Conservation (phyloP, 2,113 vertebrate genomes). For the Acanthochromis polyacanthus region DNA sequence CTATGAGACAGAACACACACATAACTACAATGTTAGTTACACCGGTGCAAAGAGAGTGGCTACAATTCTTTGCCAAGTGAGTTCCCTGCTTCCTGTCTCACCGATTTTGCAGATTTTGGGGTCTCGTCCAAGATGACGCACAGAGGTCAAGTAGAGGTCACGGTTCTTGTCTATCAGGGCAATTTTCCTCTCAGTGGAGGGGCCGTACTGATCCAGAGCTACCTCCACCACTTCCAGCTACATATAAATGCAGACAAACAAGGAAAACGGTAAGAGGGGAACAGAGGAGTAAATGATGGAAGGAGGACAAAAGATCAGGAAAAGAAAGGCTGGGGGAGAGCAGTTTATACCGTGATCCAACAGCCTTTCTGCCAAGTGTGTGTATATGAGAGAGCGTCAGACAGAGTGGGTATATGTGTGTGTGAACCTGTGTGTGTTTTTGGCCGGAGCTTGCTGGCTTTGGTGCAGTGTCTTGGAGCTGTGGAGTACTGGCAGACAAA, state of each 20-base stretch:
- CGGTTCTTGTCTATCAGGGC: slow-evolving; percentile 97
- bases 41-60: neutral
- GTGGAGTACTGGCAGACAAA: slow-evolving; percentile 71
- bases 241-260: slow-evolving; percentile 31
- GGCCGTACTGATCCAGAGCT: slow-evolving; percentile 94
- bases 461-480: slow-evolving; percentile 73
- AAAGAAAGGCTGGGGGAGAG: slow-evolving; percentile 35
- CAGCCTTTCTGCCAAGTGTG: slow-evolving; percentile 33
- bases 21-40: neutral
- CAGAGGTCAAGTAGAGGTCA: slow-evolving; percentile 93
- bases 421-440: slow-evolving; percentile 42
- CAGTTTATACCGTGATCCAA: slow-evolving; percentile 38
- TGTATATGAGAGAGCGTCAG: slow-evolving; percentile 4
- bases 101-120: slow-evolving; percentile 94
- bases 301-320: slow-evolving; percentile 52
- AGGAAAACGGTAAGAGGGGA: slow-evolving; percentile 26
- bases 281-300: slow-evolving; percentile 34
- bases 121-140: slow-evolving; percentile 91
- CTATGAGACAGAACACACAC: slow-evolving; percentile 75
- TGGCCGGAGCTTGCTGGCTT: slow-evolving; percentile 74
- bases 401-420: slow-evolving; percentile 11
- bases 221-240: slow-evolving; percentile 94
- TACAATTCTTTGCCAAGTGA: neutral
- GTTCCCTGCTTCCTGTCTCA: slow-evolving; percentile 71
- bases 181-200: slow-evolving; percentile 92